phyloP scores from a whole-genome alignment of 2,888 invertebrate genomes.

The Epistrophe grossulariae region DNA sequence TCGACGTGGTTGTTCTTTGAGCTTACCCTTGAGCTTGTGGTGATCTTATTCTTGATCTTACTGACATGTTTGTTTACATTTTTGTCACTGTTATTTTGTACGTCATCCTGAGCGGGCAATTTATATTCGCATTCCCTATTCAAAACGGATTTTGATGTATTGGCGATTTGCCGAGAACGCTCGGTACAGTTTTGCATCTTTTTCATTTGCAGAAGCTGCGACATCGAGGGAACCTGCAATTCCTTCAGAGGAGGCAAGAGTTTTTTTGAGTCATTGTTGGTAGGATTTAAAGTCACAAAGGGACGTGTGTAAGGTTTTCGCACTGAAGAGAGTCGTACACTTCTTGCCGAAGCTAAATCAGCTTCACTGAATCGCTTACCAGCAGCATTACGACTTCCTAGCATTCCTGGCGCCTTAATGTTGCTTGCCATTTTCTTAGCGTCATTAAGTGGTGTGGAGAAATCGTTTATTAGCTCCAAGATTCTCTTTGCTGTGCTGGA shows the following conservation, averaged over 20 bases:
- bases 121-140: constrained; percentile 76
- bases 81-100: constrained; percentile 35
- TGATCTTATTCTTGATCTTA: constrained; percentile 77
- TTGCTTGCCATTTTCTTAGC: constrained; percentile 89
- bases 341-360: constrained; percentile 78
- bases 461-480: constrained; percentile 91
- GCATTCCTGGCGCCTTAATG: constrained; percentile 78
- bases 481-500: constrained; percentile 90
- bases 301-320: constrained; percentile 80
- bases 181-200: constrained; percentile 86
- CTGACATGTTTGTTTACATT: constrained; percentile 71
- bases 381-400: constrained; percentile 62
- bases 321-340: constrained; percentile 78
- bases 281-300: constrained; percentile 76
- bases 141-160: constrained; percentile 78
- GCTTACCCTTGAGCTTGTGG: constrained; percentile 65
- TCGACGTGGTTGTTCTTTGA: constrained; percentile 74
- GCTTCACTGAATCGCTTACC: constrained; percentile 78
- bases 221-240: constrained; percentile 87
- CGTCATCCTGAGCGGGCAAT: constrained; percentile 63
- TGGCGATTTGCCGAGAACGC: constrained; percentile 85
- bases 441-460: constrained; percentile 91
- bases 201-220: constrained; percentile 87
- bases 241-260: constrained; percentile 81
- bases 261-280: constrained; percentile 48